These are phyloP conservation scores for Limnephilus lunatus DNA, from an alignment of 2,888 invertebrate genomes.

Conservation along the genomic window DNA sequence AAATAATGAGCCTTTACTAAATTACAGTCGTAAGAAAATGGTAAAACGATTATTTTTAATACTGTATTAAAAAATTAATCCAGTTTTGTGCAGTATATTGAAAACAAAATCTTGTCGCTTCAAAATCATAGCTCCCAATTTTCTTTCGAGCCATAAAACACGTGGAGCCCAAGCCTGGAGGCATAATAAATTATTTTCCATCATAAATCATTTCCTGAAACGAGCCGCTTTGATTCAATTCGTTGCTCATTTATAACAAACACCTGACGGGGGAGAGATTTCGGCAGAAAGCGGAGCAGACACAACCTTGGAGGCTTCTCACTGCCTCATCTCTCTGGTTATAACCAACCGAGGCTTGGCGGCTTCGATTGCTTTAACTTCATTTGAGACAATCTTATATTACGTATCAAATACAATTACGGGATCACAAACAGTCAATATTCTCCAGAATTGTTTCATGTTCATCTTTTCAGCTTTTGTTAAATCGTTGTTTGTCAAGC, in stretches of 20 bases:
- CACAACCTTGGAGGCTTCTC: not conserved
- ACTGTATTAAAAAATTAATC: not conserved
- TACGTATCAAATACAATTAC: conserved; percentile 25
- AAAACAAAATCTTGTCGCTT: conserved; percentile 22
- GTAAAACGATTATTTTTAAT: not conserved
- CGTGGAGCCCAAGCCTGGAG: conserved; percentile 14
- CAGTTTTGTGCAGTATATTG: conserved; percentile 10
- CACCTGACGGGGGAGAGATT: conserved; percentile 63
- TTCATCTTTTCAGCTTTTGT: not conserved
- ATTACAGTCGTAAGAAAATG: not conserved
- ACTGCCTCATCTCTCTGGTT: not conserved
- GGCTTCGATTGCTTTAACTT: conserved; percentile 30
- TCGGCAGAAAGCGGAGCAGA: conserved; percentile 47
- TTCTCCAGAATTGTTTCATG: not conserved
- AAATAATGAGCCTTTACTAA: no score
- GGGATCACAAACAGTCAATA: conserved; percentile 12
- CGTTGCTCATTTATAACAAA: conserved; percentile 65
- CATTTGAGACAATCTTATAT: conserved; percentile 16
- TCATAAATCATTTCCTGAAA: conserved; percentile 64
- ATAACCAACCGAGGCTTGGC: not conserved
- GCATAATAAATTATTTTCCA: conserved; percentile 64
- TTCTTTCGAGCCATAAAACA: conserved; percentile 19
- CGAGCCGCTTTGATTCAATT: conserved; percentile 65
- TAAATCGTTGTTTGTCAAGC: not conserved
- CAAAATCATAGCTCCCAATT: not conserved